Base-by-base conservation (phyloP, 2,113 vertebrate genomes). In the Apteryx mantelli region DNA sequence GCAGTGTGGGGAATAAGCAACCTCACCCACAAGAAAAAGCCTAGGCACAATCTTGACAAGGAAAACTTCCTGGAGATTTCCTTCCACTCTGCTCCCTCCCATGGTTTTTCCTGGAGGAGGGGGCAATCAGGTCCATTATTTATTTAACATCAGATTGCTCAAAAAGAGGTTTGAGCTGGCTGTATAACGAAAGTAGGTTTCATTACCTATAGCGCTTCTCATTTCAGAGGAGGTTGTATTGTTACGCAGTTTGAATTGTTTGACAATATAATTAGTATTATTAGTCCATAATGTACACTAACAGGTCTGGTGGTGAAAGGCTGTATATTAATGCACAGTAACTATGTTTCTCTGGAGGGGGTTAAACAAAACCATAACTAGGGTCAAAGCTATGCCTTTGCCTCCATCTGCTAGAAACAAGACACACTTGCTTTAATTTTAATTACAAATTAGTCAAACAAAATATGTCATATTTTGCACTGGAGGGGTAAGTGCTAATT, bases 181-280 rank as follows among this genome's bases (percentile, higher is more conserved):
- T 95, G 71, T 91, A 95, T 75, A 94, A 96, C 94, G 89, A 92
- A 96, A 96, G 85, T 78, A 92, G 93, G 85, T 96, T 97, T 97
- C 91, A 86, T 95, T 97, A 96, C 95, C 87, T 97, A 60, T 82
- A 84, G 89, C 0, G 44, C 94, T 84, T 95, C 75, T 68, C 88
- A 73, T 97, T 97, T 96, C 89, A 90, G 82, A 95, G 87, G 56
- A 95, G 63, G 53, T 93, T 95, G 82, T 84, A 96, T 96, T 97
- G 92, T 97, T 97, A 91, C 42, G 36, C 82, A 56, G 85, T 97
- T 94, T 96, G 95, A 97, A 91, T 89, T 97, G 92, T 97, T 97
- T 97, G 95, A 97, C 94, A 97, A 50, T 91, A 96, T 97, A 96
- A 97, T 97, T 96, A 96, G 92, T 94, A 87, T 97, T 95, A 97